These are phyloP conservation scores for Molothrus ater DNA, from an alignment of 2,797 vertebrate genomes.

Conservation along the genomic window DNA sequence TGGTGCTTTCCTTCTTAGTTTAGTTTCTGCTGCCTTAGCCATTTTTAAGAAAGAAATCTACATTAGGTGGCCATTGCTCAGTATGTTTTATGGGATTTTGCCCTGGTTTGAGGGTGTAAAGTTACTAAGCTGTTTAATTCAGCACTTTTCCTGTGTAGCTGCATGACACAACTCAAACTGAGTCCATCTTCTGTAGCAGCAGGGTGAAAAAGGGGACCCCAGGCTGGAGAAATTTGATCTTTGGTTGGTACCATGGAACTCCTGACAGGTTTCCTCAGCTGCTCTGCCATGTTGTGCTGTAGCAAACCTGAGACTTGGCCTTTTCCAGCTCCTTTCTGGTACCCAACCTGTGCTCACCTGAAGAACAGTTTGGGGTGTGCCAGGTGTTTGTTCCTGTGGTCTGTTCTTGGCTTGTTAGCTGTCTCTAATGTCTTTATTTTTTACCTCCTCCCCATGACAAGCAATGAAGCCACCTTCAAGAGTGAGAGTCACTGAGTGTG, in stretches of 20 bases:
- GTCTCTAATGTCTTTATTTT: background rate
- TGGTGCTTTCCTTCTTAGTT: background rate
- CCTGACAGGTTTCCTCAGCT: background rate
- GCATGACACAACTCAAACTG: background rate
- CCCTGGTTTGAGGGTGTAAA: conserved; percentile 25
- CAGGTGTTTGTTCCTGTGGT: background rate
- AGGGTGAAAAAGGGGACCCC: background rate
- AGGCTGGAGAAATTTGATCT: background rate
- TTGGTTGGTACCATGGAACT: background rate
- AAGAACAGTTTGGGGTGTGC: background rate
- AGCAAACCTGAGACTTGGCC: background rate
- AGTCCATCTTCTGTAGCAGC: background rate
- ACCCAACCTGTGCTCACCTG: background rate
- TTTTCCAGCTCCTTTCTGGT: background rate
- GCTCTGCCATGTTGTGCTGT: background rate
- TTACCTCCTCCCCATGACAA: background rate
- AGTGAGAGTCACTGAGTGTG: background rate
- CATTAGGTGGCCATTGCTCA: conserved; percentile 13
- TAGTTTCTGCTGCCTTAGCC: background rate
- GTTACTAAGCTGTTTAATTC: conserved; percentile 39
- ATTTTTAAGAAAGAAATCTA: conserved; percentile 10
- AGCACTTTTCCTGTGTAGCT: background rate
- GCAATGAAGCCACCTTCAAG: background rate
- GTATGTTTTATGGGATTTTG: conserved; percentile 9
- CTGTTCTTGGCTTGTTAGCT: background rate